Evolutionary conservation across 2,888 invertebrate genomes (phyloP).

Genomic region (Brenthis daphne): DNA sequence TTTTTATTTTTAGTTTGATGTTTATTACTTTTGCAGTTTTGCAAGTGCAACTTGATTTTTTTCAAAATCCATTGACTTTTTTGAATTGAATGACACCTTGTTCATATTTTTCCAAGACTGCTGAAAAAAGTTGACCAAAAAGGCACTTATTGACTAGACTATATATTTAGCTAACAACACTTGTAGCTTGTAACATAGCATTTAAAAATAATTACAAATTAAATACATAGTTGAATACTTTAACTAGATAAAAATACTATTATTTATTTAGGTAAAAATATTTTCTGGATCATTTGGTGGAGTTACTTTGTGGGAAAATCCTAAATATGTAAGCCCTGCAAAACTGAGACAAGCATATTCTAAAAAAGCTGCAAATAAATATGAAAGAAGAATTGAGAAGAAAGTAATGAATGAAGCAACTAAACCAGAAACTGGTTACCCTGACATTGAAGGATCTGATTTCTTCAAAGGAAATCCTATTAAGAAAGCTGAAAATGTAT

Average conservation of each 20-base stretch:
- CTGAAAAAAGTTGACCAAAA: too few species aligned
- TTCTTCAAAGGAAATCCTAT: conserved; percentile 86
- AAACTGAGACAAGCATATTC: conserved; percentile 88
- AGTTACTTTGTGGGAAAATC: conserved; percentile 95
- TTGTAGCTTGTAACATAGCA: too few species aligned
- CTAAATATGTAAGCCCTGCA: conserved; percentile 94
- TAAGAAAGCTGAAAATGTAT: conserved; percentile 77
- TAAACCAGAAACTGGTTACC: conserved; percentile 87
- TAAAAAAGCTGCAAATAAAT: conserved; percentile 87
- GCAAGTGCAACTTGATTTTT: too few species aligned
- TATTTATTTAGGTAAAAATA: conserved; percentile 90
- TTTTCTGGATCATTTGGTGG: conserved; percentile 98
- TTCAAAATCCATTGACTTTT: too few species aligned
- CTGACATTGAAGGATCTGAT: conserved; percentile 87
- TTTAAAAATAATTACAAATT: neutral
- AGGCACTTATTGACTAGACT: too few species aligned
- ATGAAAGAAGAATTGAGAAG: conserved; percentile 89
- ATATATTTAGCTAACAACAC: too few species aligned
- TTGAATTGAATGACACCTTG: too few species aligned
- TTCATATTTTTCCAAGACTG: too few species aligned
- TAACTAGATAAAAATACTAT: neutral
- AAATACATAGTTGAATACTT: neutral
- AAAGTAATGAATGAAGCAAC: conserved; percentile 89
- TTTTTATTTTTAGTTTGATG: too few species aligned
- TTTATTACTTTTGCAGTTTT: too few species aligned